A percentile compares a stretch with the other conserved stretches of the same genome.
Evolutionary conservation across 2,797 vertebrate genomes (phyloP).

Genomic region (Cichlasoma orientale): DNA sequence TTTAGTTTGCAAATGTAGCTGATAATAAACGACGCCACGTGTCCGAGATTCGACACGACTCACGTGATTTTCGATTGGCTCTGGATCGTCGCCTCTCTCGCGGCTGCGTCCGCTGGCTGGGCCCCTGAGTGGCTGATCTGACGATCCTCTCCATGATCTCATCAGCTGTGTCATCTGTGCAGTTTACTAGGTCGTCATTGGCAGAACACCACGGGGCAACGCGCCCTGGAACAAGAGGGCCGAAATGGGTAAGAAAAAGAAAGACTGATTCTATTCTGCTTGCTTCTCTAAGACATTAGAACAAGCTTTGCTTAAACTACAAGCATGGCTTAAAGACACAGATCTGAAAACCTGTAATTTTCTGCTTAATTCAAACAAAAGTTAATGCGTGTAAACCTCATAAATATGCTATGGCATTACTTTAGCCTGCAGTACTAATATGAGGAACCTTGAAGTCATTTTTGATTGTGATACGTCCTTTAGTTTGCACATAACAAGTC

Average conservation of each 20-base stretch:
- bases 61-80: conserved; percentile 94
- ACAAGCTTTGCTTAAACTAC: not conserved
- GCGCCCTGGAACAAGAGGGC: conserved; percentile 75
- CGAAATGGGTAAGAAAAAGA: not conserved
- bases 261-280: too few relatives aligned
- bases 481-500: not conserved
- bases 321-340: not conserved
- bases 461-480: not conserved
- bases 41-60: conserved; percentile 62
- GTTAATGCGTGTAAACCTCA: not conserved
- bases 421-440: not conserved
- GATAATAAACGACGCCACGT: not conserved
- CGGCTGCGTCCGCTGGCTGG: conserved; percentile 88
- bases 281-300: too few relatives aligned
- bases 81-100: conserved; percentile 93
- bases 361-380: not conserved
- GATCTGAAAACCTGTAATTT: not conserved
- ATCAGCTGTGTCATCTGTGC: conserved; percentile 91
- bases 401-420: not conserved
- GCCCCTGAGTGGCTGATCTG: conserved; percentile 95
- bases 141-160: conserved; percentile 99
- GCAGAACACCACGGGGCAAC: conserved; percentile 85
- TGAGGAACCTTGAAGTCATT: not conserved
- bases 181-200: conserved; percentile 85
- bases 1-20: not conserved